Evolutionary conservation across 30 jellyfish, hydroid and myxozoan genomes (phyloP).

Genomic region (Cassiopea andromeda): DNA sequence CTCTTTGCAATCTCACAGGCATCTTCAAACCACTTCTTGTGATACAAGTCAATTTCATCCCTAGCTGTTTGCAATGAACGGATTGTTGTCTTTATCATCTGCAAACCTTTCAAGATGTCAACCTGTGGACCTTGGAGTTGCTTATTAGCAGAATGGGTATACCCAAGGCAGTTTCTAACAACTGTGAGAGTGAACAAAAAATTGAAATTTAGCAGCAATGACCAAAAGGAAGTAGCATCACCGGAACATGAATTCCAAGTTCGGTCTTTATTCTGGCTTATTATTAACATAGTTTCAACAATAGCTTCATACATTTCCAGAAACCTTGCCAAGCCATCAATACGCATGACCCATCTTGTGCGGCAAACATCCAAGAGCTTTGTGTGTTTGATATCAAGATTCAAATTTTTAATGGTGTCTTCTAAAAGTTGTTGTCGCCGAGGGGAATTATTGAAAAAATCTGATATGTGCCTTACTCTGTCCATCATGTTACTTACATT

Average conservation of each 20-base stretch:
- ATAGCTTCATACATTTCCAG: neutral
- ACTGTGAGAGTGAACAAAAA: neutral
- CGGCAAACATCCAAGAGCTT: neutral
- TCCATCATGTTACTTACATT: neutral
- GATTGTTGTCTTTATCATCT: neutral
- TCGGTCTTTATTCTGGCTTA: neutral
- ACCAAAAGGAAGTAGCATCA: neutral
- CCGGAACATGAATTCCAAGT: neutral
- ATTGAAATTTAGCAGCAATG: neutral
- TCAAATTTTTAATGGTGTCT: slow-evolving; percentile 2
- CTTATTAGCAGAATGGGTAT: slow-evolving; percentile 13
- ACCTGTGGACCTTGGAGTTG: slow-evolving; percentile 24
- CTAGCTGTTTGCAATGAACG: neutral
- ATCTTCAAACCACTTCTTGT: neutral
- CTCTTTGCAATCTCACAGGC: neutral
- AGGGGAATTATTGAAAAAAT: slow-evolving; percentile 7
- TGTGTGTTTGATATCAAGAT: neutral
- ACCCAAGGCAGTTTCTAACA: slow-evolving; percentile 7
- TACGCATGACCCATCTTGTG: neutral
- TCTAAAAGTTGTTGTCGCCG: slow-evolving; percentile 10
- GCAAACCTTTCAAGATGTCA: neutral
- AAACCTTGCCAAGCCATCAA: neutral
- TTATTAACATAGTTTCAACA: neutral
- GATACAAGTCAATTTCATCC: neutral
- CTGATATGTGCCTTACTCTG: neutral